These are phyloP conservation scores for Actinemys pallida DNA, from an alignment of 2,113 vertebrate species.

Conservation along the genomic window DNA sequence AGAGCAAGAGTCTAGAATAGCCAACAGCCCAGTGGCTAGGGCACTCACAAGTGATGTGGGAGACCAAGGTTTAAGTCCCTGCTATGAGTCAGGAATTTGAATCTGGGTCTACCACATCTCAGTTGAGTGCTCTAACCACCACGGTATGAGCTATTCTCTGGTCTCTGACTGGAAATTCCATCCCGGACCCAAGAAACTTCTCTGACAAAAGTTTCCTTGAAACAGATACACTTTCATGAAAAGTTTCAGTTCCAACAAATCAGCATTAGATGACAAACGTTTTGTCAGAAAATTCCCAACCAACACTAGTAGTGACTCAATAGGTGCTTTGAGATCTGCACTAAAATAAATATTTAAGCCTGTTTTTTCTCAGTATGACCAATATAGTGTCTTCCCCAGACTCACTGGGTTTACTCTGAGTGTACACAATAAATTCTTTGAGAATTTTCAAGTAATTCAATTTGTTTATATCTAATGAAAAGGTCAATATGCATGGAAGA, in stretches of 20 bases:
- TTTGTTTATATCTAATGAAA: background rate
- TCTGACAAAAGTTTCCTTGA: background rate
- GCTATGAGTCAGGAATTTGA: background rate
- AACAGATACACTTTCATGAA: background rate
- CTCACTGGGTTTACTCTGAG: rapidly evolving
- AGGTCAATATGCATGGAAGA: background rate
- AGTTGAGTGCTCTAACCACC: background rate
- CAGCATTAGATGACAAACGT: background rate
- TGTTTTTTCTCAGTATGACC: background rate
- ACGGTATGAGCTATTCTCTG: background rate
- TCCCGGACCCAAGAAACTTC: background rate
- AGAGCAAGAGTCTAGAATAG: background rate
- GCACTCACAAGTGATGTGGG: background rate
- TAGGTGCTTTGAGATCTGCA: too few species aligned
- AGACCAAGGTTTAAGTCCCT: background rate
- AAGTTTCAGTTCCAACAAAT: background rate
- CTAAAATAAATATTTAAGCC: rapidly evolving
- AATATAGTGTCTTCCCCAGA: background rate
- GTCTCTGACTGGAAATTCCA: background rate
- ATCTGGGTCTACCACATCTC: background rate
- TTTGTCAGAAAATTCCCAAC: background rate
- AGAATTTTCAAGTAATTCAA: background rate
- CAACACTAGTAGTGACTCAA: too few species aligned
- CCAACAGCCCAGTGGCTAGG: background rate
- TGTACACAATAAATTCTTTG: background rate